Evolutionary conservation across 1,140 invertebrate genomes (phyloP).

Genomic region (Tribolium madens): DNA sequence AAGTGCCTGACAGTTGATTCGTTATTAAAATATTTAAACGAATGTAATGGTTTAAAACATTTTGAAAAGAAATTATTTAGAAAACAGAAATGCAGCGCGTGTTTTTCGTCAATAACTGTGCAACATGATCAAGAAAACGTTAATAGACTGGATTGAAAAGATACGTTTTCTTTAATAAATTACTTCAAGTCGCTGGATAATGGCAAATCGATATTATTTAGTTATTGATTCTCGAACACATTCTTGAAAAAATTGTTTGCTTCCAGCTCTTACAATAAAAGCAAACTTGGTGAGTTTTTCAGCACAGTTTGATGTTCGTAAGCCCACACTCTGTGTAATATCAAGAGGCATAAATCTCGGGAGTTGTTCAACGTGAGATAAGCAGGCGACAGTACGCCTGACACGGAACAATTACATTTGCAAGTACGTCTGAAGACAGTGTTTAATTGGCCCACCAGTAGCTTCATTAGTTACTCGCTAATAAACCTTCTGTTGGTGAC

Average conservation of each 20-base stretch:
- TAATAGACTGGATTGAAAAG: constrained; percentile 3
- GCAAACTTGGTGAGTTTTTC: too few species aligned
- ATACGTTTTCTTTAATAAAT: constrained; percentile 20
- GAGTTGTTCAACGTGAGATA: constrained; percentile 47
- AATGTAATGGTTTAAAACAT: not conserved
- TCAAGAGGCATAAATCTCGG: constrained; percentile 41
- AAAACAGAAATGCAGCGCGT: not conserved
- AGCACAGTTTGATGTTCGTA: too few species aligned
- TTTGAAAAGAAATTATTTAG: not conserved
- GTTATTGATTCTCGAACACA: not conserved
- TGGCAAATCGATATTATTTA: constrained; percentile 19
- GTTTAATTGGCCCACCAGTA: constrained; percentile 46
- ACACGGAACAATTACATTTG: constrained; percentile 46
- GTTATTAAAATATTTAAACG: constrained; percentile 32
- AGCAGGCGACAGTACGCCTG: constrained; percentile 41
- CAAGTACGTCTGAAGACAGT: constrained; percentile 45
- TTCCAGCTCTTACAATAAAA: not conserved
- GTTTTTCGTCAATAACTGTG: not conserved
- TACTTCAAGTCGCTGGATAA: constrained; percentile 3
- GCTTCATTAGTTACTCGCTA: constrained; percentile 39
- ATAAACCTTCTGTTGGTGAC: constrained; percentile 37
- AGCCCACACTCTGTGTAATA: too few species aligned
- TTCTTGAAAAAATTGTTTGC: not conserved
- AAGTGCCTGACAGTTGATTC: constrained; percentile 33
- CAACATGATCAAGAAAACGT: not conserved